These are phyloP conservation scores for Ethmia dodecea DNA, from an alignment of 2,888 invertebrate genomes.

Conservation along the genomic window DNA sequence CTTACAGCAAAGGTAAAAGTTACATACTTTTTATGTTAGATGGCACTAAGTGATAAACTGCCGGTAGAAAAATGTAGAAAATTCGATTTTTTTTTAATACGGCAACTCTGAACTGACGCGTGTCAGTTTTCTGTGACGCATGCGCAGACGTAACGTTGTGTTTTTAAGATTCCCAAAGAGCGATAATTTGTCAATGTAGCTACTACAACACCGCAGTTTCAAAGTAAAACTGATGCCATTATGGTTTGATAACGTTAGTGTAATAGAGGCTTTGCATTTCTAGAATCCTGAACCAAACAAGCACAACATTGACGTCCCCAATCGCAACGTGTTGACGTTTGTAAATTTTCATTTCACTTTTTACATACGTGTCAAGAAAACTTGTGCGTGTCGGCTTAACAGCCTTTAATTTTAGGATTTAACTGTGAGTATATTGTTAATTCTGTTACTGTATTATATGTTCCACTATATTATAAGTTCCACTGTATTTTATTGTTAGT, in stretches of 20 bases:
- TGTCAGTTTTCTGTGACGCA: slow-evolving; percentile 28
- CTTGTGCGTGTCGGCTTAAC: slow-evolving; percentile 60
- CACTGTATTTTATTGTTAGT: slow-evolving; percentile 9
- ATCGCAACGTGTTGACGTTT: slow-evolving; percentile 28
- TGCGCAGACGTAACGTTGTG: slow-evolving; percentile 2
- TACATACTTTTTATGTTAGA: no score
- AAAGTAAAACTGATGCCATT: no score
- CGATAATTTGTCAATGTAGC: no score
- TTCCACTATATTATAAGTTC: no score
- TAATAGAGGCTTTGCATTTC: no score
- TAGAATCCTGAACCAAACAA: no score
- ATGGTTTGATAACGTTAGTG: no score
- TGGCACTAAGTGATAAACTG: no score
- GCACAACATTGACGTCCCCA: slow-evolving; percentile 6
- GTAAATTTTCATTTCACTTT: slow-evolving; percentile 47
- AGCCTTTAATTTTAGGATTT: slow-evolving; percentile 67
- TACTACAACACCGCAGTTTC: no score
- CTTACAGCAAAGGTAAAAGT: no score
- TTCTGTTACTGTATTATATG: slow-evolving; percentile 16
- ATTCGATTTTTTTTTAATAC: neutral
- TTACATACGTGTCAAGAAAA: slow-evolving; percentile 71
- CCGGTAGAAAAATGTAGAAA: neutral
- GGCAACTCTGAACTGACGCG: slow-evolving; percentile 33
- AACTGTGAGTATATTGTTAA: slow-evolving; percentile 57
- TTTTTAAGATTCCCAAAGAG: no score